These are phyloP conservation scores for Xenopus petersii DNA, from an alignment of 2,797 vertebrate species.

Conservation along the genomic window DNA sequence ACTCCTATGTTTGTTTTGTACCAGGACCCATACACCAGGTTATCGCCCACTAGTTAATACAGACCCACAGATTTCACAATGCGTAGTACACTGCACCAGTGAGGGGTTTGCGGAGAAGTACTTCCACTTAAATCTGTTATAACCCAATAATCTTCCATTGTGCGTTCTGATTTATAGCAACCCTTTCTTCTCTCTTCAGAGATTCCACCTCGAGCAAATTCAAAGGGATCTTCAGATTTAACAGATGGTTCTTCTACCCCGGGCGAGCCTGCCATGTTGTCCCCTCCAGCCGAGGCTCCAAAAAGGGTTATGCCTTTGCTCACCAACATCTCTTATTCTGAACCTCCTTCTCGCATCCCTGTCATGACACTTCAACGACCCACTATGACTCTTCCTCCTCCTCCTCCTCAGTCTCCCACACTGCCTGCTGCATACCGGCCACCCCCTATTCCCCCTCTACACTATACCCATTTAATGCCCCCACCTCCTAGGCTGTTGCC, in stretches of 20 bases:
- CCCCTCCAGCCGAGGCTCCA: constrained; percentile 67
- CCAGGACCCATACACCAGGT: too few relatives aligned
- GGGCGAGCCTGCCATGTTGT: constrained; percentile 62
- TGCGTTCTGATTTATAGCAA: too few relatives aligned
- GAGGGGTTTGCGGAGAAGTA: too few relatives aligned
- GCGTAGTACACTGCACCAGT: too few relatives aligned
- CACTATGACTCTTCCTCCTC: constrained; percentile 60
- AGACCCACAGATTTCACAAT: too few relatives aligned
- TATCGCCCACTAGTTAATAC: too few relatives aligned
- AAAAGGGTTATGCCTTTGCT: constrained; percentile 72
- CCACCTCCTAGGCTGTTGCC: constrained; percentile 68
- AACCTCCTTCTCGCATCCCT: constrained; percentile 57
- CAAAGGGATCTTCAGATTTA: constrained; percentile 69
- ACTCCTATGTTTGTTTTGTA: too few relatives aligned
- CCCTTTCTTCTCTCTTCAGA: constrained; percentile 60
- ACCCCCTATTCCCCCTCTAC: constrained; percentile 64
- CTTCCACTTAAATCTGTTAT: too few relatives aligned
- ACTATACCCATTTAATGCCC: constrained; percentile 70
- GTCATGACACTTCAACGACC: constrained; percentile 62
- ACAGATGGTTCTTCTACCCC: constrained; percentile 62
- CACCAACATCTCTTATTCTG: constrained; percentile 61
- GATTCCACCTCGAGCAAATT: constrained; percentile 75
- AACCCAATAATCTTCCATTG: too few relatives aligned
- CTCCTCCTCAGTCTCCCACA: constrained; percentile 64
- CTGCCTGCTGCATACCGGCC: constrained; percentile 67